phyloP scores from a whole-genome alignment of 1,140 invertebrate genomes.

The Platyscapa corneri region DNA sequence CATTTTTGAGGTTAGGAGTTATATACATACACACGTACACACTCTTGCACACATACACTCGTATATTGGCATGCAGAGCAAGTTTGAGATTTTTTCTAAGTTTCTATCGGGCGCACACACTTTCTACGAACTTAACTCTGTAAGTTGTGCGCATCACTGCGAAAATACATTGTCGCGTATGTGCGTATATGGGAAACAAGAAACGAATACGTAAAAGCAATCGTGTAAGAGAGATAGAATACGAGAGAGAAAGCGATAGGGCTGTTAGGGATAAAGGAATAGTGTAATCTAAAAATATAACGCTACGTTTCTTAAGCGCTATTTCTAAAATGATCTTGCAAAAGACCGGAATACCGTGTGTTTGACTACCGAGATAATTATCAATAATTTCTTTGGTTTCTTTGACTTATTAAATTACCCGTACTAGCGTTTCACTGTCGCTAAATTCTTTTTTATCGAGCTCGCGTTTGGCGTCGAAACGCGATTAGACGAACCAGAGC shows the following conservation, averaged over 20 bases:
- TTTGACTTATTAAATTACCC: not conserved
- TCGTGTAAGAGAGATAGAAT: not conserved
- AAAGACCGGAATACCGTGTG: not conserved
- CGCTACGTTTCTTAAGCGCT: not conserved
- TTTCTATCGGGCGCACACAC: not conserved
- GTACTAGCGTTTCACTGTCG: not conserved
- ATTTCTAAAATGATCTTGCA: not conserved
- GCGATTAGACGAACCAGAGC: not conserved
- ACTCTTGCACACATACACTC: too few species aligned
- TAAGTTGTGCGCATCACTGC: too few species aligned
- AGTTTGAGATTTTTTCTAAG: not conserved
- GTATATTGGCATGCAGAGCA: not conserved
- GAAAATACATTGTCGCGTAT: not conserved
- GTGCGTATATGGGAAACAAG: not conserved
- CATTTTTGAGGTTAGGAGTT: slow-evolving; percentile 38
- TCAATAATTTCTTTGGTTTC: not conserved
- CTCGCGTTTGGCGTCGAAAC: not conserved
- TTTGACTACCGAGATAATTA: not conserved
- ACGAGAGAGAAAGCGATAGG: not conserved
- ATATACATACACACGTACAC: not conserved
- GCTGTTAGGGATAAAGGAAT: slow-evolving; percentile 3
- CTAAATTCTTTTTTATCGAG: not conserved
- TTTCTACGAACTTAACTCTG: too few species aligned
- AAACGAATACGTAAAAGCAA: not conserved
- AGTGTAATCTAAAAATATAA: slow-evolving; percentile 27